Conservation (phyloP, 2,888 invertebrate species). For the Agrochola macilenta region DNA sequence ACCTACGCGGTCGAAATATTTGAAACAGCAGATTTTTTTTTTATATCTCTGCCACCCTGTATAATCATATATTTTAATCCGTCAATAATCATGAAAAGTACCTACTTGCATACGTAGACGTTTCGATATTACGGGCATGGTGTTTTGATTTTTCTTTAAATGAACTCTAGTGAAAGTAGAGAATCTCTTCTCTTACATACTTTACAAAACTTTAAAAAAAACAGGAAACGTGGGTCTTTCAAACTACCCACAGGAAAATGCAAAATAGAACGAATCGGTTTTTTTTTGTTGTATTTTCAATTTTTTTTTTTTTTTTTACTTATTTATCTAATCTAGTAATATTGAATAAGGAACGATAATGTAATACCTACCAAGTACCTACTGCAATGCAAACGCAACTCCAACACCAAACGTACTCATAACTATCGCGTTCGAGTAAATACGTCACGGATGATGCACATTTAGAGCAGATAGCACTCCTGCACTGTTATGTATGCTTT, state of each 20-base stretch:
- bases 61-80: neutral
- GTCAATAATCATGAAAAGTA: neutral
- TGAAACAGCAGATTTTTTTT: too few relatives aligned
- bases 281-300: too few relatives aligned
- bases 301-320: too few relatives aligned
- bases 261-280: neutral
- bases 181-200: neutral
- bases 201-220: neutral
- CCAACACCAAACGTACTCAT: conserved; percentile 20
- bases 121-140: neutral
- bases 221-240: neutral
- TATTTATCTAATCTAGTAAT: too few relatives aligned
- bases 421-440: conserved; percentile 70
- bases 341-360: conserved; percentile 19
- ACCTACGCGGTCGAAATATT: too few relatives aligned
- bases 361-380: conserved; percentile 5
- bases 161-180: neutral
- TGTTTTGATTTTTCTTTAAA: neutral
- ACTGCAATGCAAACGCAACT: conserved; percentile 55
- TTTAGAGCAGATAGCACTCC: conserved; percentile 72
- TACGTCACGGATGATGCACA: conserved; percentile 75
- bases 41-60: too few relatives aligned
- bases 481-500: conserved; percentile 30
- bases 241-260: neutral
- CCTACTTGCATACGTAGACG: neutral